Base-by-base conservation (phyloP, 2,888 invertebrate genomes). In the Erannis defoliaria region DNA sequence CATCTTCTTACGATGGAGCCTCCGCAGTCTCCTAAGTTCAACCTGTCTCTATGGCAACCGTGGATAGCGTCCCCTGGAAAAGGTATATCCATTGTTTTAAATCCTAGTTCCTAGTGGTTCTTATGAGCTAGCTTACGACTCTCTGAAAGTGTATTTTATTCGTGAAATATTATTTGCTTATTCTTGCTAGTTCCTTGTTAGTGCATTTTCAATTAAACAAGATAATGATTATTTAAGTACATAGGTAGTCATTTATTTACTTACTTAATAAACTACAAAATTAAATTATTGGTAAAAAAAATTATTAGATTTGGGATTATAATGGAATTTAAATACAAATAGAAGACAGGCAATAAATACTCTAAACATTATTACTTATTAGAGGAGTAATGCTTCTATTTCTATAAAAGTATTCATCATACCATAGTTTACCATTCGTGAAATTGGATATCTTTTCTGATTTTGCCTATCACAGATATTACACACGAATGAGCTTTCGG, bases 1-100 rank as follows among this genome's bases (percentile, higher is more conserved):
- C 84, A 87, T 64, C 77, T 77, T 53, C 81, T 81, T 59, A 82
- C 86, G 49, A 93, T 93, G 93, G 93, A 93, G 73, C 93, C 93
- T 31, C 93, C 93, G 37, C 87, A 93, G 57, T 93, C 93, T 18
- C 93, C 93, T 6, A 93, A 93, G 72, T 93, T 93, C 76, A 93
- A 92, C 75, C 55, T 92, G 79, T 85, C 93, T 55, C 74, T 93
- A 40, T 93, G 93, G 93, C 93, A 93, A 67, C 93, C 93, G 33
- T 93, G 93, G 93, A 75, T 90, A 58, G 72, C 82, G 14, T 88
- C 90, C 43, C 85, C 90, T 21, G 82, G 82, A 59, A 90, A 90
- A 92, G 92, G 91, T 90, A 78, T 14, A 78, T 14, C 4, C 14
- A 14, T 35, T 10, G 2, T 9, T 31, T 31, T 10, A 31, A 10